Percentiles rank a stretch among this genome's conserved stretches.
Evolutionary conservation across 92 coral and sea anemone species (phyloP).

Genomic region (Scolanthus callimorphus): DNA sequence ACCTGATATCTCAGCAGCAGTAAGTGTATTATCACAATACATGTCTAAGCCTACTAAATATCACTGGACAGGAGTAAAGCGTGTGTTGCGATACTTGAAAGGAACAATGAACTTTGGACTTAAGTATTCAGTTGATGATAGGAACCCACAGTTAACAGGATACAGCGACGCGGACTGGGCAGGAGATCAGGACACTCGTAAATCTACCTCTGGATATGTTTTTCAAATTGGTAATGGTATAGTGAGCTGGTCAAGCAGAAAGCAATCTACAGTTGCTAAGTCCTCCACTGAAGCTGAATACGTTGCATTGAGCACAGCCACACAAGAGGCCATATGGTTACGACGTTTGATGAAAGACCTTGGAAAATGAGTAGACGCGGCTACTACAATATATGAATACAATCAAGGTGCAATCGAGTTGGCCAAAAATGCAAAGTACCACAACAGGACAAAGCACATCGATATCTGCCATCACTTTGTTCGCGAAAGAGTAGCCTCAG

Average conservation of each 20-base stretch:
- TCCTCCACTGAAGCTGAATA: too few relatives aligned
- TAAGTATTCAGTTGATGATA: slow-evolving; percentile 28
- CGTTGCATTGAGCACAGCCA: slow-evolving; percentile 38
- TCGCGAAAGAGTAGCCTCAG: slow-evolving; percentile 50
- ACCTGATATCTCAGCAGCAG: slow-evolving; percentile 45
- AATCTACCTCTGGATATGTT: too few relatives aligned
- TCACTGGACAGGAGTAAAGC: slow-evolving; percentile 34
- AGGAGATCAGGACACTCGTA: slow-evolving; percentile 37
- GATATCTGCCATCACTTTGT: too few relatives aligned
- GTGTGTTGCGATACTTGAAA: slow-evolving; percentile 31
- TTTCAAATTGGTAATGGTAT: slow-evolving; percentile 29
- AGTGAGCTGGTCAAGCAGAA: slow-evolving; percentile 42
- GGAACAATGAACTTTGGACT: slow-evolving; percentile 55
- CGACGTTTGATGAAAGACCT: slow-evolving; percentile 23
- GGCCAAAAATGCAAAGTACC: slow-evolving; percentile 54
- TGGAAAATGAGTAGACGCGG: not conserved
- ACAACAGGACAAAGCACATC: slow-evolving; percentile 55
- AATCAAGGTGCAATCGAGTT: slow-evolving; percentile 49
- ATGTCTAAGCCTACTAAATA: slow-evolving; percentile 30
- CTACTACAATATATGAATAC: slow-evolving; percentile 42
- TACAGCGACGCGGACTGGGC: slow-evolving; percentile 43
- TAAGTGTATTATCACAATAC: slow-evolving; percentile 22
- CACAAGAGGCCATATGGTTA: slow-evolving; percentile 50
- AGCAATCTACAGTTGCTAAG: slow-evolving; percentile 34
- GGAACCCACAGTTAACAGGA: slow-evolving; percentile 29